These are phyloP conservation scores for Pterophyllum scalare DNA, from an alignment of 2,113 vertebrate species.

Conservation along the genomic window DNA sequence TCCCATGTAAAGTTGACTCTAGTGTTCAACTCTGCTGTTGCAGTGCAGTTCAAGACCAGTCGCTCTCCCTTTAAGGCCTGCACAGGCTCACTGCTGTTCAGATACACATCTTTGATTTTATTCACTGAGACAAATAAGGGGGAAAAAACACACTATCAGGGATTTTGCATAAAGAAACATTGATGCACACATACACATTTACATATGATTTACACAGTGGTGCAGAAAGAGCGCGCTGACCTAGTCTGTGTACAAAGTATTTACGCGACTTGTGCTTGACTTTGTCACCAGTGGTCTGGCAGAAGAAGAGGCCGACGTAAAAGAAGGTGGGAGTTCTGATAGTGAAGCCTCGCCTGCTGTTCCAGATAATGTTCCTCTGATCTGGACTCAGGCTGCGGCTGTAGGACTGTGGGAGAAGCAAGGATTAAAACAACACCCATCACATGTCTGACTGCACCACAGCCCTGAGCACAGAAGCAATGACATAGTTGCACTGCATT, in stretches of 20 bases:
- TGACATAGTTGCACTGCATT: neutral
- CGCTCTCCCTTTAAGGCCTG: conserved; percentile 82
- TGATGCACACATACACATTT: neutral
- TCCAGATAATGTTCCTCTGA: conserved; percentile 89
- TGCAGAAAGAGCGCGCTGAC: conserved; percentile 68
- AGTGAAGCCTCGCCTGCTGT: conserved; percentile 88
- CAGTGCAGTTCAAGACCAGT: conserved; percentile 89
- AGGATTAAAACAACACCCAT: conserved; percentile 28
- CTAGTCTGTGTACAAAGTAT: conserved; percentile 86
- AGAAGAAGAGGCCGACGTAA: conserved; percentile 88
- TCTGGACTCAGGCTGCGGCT: conserved; percentile 78
- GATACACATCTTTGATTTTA: conserved; percentile 85
- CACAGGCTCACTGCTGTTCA: conserved; percentile 84
- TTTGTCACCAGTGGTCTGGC: conserved; percentile 80
- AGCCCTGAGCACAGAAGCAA: neutral
- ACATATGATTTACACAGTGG: neutral
- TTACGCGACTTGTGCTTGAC: conserved; percentile 74
- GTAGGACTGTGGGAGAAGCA: conserved; percentile 79
- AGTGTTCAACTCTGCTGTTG: conserved; percentile 88
- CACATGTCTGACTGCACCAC: neutral
- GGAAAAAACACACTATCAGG: neutral
- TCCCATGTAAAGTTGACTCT: conserved; percentile 92
- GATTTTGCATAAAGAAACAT: neutral
- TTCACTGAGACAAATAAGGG: conserved; percentile 79
- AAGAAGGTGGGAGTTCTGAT: conserved; percentile 86